Percentiles rank a stretch among this genome's conserved stretches.
Conservation (phyloP, 2,888 invertebrate genomes). For the Chesias legatella region DNA sequence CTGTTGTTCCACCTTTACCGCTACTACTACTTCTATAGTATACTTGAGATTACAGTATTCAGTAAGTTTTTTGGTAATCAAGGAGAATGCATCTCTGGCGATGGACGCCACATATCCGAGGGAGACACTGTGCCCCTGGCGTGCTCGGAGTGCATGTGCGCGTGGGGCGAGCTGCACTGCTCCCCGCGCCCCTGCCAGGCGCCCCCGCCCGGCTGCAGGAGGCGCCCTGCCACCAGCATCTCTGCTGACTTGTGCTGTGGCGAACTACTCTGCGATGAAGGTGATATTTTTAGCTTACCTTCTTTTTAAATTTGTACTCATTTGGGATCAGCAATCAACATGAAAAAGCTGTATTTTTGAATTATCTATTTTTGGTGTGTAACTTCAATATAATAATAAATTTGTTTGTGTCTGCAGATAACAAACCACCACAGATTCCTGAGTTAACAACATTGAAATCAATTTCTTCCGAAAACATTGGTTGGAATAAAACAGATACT, state of each 20-base stretch:
- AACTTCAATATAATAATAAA: too few relatives aligned
- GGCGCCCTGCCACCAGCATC: slow-evolving; percentile 32
- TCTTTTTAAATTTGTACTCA: neutral
- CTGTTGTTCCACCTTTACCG: too few relatives aligned
- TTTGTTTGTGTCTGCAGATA: slow-evolving; percentile 35
- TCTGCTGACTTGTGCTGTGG: slow-evolving; percentile 57
- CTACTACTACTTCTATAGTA: too few relatives aligned
- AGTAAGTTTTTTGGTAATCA: slow-evolving; percentile 8
- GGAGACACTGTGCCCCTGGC: slow-evolving; percentile 49
- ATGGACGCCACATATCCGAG: slow-evolving; percentile 51
- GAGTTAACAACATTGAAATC: slow-evolving; percentile 30
- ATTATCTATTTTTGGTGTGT: too few relatives aligned
- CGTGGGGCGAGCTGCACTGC: slow-evolving; percentile 57
- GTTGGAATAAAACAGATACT: slow-evolving; percentile 6
- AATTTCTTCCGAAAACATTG: slow-evolving; percentile 18
- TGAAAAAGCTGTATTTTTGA: too few relatives aligned
- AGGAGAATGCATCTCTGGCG: slow-evolving; percentile 56
- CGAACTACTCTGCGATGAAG: slow-evolving; percentile 52
- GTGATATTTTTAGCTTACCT: too few relatives aligned
- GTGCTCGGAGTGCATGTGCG: slow-evolving; percentile 59
- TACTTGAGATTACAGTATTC: too few relatives aligned
- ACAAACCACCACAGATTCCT: slow-evolving; percentile 34
- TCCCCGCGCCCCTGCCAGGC: slow-evolving; percentile 46
- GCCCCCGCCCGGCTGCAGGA: slow-evolving; percentile 40
- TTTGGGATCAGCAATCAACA: neutral